A percentile compares a stretch with the other conserved stretches of the same genome.
These are phyloP conservation scores for Nymphalis urticae DNA, from an alignment of 2,888 invertebrate genomes.

Conservation along the genomic window DNA sequence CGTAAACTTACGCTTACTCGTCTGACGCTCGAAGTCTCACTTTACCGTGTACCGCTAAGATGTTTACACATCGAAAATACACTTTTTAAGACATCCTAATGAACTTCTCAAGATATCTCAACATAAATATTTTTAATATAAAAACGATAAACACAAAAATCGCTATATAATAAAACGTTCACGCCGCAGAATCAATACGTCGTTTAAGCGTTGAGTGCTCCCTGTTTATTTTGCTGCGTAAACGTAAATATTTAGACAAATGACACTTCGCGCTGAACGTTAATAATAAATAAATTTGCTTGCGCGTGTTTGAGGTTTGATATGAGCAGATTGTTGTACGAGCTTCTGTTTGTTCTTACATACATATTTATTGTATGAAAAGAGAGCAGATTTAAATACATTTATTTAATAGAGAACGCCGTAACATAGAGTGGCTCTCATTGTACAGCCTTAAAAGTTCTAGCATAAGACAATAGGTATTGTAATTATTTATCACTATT, in stretches of 20 bases:
- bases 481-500: no score
- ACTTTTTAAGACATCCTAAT: no score
- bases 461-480: no score
- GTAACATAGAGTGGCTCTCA: no score
- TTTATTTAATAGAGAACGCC: no score
- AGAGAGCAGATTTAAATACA: no score
- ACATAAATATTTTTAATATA: background rate
- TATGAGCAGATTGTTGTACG: background rate
- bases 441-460: no score
- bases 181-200: conserved; percentile 28
- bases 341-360: background rate
- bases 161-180: conserved; percentile 17
- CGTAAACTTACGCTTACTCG: no score
- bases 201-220: conserved; percentile 24
- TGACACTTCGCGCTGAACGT: conserved; percentile 22
- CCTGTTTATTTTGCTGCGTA: conserved; percentile 26
- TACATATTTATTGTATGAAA: background rate
- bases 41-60: no score
- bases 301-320: conserved; percentile 2
- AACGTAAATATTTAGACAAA: conserved; percentile 28
- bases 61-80: no score
- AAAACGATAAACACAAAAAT: conserved; percentile 14
- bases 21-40: no score
- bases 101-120: no score
- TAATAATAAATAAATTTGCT: conserved; percentile 27